Base-by-base conservation (phyloP, 2,888 invertebrate genomes). In the Epistrophe eligans region DNA sequence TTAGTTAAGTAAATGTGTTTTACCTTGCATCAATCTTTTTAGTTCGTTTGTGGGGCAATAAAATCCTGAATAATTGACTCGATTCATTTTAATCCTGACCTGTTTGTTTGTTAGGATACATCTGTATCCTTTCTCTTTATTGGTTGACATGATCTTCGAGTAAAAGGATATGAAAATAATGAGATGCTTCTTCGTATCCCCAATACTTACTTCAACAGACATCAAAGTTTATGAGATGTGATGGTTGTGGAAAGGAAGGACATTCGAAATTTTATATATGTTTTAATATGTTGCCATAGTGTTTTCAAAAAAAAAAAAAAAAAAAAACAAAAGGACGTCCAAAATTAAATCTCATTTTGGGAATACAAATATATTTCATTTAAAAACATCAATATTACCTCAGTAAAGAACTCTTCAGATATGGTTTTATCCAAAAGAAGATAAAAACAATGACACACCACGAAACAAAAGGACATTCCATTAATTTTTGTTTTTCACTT, bases 21-120 rank as follows among this genome's bases (percentile, higher is more conserved):
- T 58, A 79, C 67, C 72, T 62, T 79, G 45, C 52, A 62, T 73
- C 52, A 50, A 24, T 74, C 55, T 15, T 66, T 2, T 48, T 10
- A 7, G 43, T 35, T 77, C n/a, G 35, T 35, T 38, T 66, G 38
- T 55, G 71, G 38, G 66, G 77, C 84, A 81, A 81, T 84, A 60
- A 84, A 84, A 77, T 81, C 80, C 77, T 67, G 77, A 84, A 81
- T 84, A 81, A 84, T 84, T 76, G 76, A 84, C 57, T 60, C 66
- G 66, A 80, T 84, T 66, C 80, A 52, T 72, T 72, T 64, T 66
- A 55, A 72, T 77, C 48, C 79, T 71, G 50, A 60, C 74, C 70
- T 76, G 58, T 24, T 19, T 57, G 50, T 24, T 48, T n/a, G 48
- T 0, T 24, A 24, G 3, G 11, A 10, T 38, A 67, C 45, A 66